These are phyloP conservation scores for Stratiomys singularior DNA, from an alignment of 2,888 invertebrate species.

Conservation along the genomic window DNA sequence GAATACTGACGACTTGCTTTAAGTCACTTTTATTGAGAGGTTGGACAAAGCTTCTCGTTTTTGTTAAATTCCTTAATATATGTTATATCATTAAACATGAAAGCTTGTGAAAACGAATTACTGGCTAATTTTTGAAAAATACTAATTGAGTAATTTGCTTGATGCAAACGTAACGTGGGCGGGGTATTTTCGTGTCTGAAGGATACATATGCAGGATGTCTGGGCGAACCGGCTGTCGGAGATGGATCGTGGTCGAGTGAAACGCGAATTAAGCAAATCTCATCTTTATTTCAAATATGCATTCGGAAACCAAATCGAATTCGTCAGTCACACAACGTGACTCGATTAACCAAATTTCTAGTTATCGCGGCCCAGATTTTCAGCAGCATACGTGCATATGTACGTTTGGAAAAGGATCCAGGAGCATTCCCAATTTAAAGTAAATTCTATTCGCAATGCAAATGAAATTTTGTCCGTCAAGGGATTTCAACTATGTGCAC, in stretches of 20 bases:
- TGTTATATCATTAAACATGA: background rate
- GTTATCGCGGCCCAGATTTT: background rate
- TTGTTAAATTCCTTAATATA: background rate
- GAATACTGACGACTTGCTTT: background rate
- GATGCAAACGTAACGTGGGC: too few species aligned
- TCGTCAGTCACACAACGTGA: conserved; percentile 21
- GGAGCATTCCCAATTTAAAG: conserved; percentile 22
- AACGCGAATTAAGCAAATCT: background rate
- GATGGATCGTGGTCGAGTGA: too few species aligned
- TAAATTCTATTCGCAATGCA: conserved; percentile 29
- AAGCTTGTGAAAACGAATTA: too few species aligned
- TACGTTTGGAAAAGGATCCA: background rate
- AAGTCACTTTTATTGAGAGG: background rate
- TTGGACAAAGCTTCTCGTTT: background rate
- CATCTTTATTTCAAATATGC: background rate
- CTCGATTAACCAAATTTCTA: conserved; percentile 32
- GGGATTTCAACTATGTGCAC: background rate
- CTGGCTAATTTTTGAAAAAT: too few species aligned
- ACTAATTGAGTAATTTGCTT: too few species aligned
- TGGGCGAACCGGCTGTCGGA: too few species aligned
- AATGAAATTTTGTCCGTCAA: conserved; percentile 11
- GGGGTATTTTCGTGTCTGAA: too few species aligned
- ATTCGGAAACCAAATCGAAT: conserved; percentile 2
- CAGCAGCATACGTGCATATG: background rate
- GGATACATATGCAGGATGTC: too few species aligned